Percentiles rank a stretch among this genome's conserved stretches.
Evolutionary conservation across 2,888 invertebrate species (phyloP).

Genomic region (Oscheius myriophilus): DNA sequence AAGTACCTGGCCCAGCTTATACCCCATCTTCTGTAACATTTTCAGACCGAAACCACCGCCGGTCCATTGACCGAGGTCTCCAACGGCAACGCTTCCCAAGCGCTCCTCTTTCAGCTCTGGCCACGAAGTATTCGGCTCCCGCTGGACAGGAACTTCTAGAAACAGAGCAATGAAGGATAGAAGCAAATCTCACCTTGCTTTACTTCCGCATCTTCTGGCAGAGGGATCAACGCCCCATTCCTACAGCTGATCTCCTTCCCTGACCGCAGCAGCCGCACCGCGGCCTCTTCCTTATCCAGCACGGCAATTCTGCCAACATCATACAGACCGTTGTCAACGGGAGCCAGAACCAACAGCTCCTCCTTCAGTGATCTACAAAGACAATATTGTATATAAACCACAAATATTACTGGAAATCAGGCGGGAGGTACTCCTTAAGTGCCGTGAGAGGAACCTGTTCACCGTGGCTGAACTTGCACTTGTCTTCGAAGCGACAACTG

Average conservation of each 20-base stretch:
- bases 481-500: constrained; percentile 41
- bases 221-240: constrained; percentile 35
- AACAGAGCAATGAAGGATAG: not conserved
- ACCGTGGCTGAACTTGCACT: constrained; percentile 55
- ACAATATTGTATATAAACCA: not conserved
- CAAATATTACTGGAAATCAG: constrained; percentile 38
- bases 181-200: constrained; percentile 4
- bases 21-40: constrained; percentile 58
- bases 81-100: constrained; percentile 30
- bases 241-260: constrained; percentile 36
- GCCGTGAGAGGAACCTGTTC: constrained; percentile 37
- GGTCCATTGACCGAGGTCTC: constrained; percentile 51
- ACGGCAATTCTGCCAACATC: constrained; percentile 49
- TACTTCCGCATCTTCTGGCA: constrained; percentile 31
- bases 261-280: constrained; percentile 46
- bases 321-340: constrained; percentile 39
- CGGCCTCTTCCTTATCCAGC: constrained; percentile 46
- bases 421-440: constrained; percentile 47
- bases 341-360: constrained; percentile 39
- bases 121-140: constrained; percentile 31
- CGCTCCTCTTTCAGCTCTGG: constrained; percentile 34
- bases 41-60: constrained; percentile 54
- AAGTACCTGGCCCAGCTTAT: constrained; percentile 45
- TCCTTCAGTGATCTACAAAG: constrained; percentile 27
- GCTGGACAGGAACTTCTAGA: not conserved